A percentile compares a stretch with the other conserved stretches of the same genome.
Evolutionary conservation across 2,797 vertebrate species (phyloP).

Genomic region (Holocentrus rufus): DNA sequence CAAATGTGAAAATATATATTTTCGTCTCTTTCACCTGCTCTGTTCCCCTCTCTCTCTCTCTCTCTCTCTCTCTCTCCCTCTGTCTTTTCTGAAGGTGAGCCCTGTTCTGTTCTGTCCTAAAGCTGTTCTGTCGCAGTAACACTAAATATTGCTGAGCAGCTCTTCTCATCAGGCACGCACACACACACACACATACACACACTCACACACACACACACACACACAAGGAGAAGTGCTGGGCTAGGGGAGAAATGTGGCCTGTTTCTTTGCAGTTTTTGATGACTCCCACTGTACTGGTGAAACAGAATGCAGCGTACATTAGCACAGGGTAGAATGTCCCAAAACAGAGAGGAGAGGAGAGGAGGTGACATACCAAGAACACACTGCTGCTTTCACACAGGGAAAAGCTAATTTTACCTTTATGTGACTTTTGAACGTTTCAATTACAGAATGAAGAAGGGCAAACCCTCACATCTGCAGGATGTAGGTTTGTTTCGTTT

Average conservation of each 20-base stretch:
- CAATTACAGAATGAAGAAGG: background rate
- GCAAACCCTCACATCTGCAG: background rate
- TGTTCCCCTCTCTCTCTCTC: slow-evolving; percentile 19
- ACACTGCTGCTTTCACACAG: background rate
- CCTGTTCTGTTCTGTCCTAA: slow-evolving; percentile 74
- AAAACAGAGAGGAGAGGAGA: slow-evolving; percentile 58
- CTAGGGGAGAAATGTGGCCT: slow-evolving; percentile 81
- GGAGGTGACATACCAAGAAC: background rate
- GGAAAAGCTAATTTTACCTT: background rate
- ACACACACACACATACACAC: slow-evolving; percentile 20
- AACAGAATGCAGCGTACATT: slow-evolving; percentile 79
- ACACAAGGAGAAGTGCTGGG: slow-evolving; percentile 77
- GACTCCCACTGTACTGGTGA: slow-evolving; percentile 79
- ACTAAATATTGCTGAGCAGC: slow-evolving; percentile 82
- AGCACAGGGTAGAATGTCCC: slow-evolving; percentile 75
- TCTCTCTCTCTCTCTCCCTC: slow-evolving; percentile 41
- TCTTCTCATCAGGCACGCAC: slow-evolving; percentile 74
- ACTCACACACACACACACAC: slow-evolving; percentile 12
- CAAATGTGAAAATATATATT: slow-evolving; percentile 50
- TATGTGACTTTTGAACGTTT: background rate
- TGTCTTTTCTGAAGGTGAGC: slow-evolving; percentile 73
- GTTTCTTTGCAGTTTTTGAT: slow-evolving; percentile 81
- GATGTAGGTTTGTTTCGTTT: background rate
- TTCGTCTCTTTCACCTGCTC: background rate
- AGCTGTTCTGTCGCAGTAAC: slow-evolving; percentile 79